phyloP scores from a whole-genome alignment of 2,888 invertebrate species.

The Philereme transversata region DNA sequence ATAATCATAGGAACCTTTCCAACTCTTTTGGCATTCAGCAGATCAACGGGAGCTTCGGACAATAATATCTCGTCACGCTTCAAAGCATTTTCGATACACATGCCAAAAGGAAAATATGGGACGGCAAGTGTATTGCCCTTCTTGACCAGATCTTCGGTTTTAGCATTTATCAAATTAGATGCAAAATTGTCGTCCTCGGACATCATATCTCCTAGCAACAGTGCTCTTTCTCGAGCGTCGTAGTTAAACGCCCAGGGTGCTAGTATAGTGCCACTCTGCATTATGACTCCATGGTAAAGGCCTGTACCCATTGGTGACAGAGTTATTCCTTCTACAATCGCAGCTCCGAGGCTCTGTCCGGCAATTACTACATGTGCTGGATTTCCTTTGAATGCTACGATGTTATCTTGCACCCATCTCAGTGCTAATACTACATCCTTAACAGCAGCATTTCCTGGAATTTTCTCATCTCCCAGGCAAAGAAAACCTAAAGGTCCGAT shows the following conservation, averaged over 20 bases:
- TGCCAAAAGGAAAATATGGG: slow-evolving; percentile 68
- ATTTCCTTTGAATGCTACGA: slow-evolving; percentile 72
- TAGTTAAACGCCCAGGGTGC: slow-evolving; percentile 74
- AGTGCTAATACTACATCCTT: slow-evolving; percentile 70
- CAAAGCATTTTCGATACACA: slow-evolving; percentile 63
- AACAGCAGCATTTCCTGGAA: slow-evolving; percentile 71
- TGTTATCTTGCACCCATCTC: slow-evolving; percentile 74
- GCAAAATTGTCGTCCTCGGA: slow-evolving; percentile 40
- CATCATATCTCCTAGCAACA: slow-evolving; percentile 43
- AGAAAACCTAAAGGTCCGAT: slow-evolving; percentile 68
- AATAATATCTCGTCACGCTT: slow-evolving; percentile 63
- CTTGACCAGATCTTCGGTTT: slow-evolving; percentile 49
- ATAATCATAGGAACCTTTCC: slow-evolving; percentile 64
- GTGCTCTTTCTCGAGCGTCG: slow-evolving; percentile 61
- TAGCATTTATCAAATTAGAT: slow-evolving; percentile 43
- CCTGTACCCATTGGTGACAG: slow-evolving; percentile 58
- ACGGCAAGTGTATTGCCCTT: slow-evolving; percentile 52
- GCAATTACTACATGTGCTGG: slow-evolving; percentile 63
- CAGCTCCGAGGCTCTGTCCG: slow-evolving; percentile 72
- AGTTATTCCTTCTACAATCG: slow-evolving; percentile 65
- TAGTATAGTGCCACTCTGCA: slow-evolving; percentile 70
- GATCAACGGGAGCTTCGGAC: slow-evolving; percentile 57
- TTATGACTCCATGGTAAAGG: slow-evolving; percentile 67
- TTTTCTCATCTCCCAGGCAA: slow-evolving; percentile 59
- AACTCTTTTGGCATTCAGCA: slow-evolving; percentile 49